These are phyloP conservation scores for Halcyon chelicuti DNA, from an alignment of 2,797 vertebrate genomes.

Conservation along the genomic window DNA sequence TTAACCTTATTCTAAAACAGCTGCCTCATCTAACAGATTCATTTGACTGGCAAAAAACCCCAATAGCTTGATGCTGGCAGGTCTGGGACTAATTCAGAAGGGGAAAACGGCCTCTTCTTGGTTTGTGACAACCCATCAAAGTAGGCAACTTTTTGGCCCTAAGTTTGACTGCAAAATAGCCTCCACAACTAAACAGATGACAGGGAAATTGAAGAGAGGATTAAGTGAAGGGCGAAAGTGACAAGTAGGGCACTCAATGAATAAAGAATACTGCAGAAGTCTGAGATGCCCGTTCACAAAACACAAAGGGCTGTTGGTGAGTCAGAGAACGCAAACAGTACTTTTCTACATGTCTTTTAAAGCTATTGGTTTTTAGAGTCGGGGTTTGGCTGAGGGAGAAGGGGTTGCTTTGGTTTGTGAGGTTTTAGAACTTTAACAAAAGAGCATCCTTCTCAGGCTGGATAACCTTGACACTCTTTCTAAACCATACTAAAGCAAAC, in stretches of 20 bases:
- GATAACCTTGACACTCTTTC: constrained; percentile 21
- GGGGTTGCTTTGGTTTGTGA: background rate
- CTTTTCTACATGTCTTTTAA: background rate
- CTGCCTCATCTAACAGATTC: constrained; percentile 8
- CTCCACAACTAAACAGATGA: constrained; percentile 15
- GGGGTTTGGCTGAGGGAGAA: background rate
- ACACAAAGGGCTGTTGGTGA: background rate
- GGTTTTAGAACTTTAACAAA: background rate
- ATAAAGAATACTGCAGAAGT: background rate
- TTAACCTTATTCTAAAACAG: constrained; percentile 42
- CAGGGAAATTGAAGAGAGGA: background rate
- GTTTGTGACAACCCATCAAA: constrained; percentile 32
- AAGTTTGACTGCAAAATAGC: background rate
- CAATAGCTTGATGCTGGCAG: constrained; percentile 41
- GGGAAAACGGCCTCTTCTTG: background rate
- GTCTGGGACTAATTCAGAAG: constrained; percentile 5
- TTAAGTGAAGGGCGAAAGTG: background rate
- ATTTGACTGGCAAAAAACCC: background rate
- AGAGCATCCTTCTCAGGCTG: background rate
- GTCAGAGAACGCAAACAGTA: background rate
- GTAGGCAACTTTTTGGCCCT: constrained; percentile 34
- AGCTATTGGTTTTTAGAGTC: background rate
- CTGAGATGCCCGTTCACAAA: background rate
- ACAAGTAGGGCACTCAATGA: background rate
- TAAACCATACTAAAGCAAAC: constrained; percentile 11